Base-by-base conservation (phyloP, 2,113 vertebrate genomes). In the Pachycephala philippinensis region DNA sequence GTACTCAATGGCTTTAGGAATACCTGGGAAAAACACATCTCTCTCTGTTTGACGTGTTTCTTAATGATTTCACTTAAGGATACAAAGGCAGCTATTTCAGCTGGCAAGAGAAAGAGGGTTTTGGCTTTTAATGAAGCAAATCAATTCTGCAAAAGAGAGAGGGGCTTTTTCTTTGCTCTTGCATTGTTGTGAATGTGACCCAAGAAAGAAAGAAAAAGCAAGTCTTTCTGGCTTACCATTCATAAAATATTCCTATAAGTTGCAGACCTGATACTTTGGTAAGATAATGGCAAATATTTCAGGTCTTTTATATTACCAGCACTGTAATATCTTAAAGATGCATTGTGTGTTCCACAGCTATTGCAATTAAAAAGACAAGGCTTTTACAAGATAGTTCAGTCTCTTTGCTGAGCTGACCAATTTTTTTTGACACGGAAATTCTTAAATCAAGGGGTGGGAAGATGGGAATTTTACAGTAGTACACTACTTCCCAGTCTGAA, bases 21-120 rank as follows among this genome's bases (percentile, higher is more conserved):
- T 96, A 98, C 96, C 97, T 95, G 96, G 86, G 91, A 95, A 97
- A 96, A 91, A 35, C 91, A 90, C 88, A 78, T 96, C 92, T 95
- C 83, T 95, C 74, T 95, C 94, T 84, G 39, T 80, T 61, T 94
- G 84, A 82, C n/a, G 52, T 6, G 0, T 90, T 93, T 91, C 78
- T 72, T 82, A 96, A 89, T 65, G 40, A 87, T 94, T 94, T 94
- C 88, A 84, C 57, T 87, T 81, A 93, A 39, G 64, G 50, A 64
- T 60, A 93, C 80, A 87, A 96, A 90, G 77, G n/a, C 77, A 91
- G 65, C 84, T 90, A 64, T 96, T 90, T 93, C 88, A 92, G 53
- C 69, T 72, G 86, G 90, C 68, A 82, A 68, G 76, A 92, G 83
- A 78, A 84, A 79, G 89, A 84, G 77, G 44, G 28, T 37, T 91